Percentiles rank a stretch among this genome's conserved stretches.
phyloP scores from a whole-genome alignment of 2,888 invertebrate genomes.

The Ophion slaviceki region DNA sequence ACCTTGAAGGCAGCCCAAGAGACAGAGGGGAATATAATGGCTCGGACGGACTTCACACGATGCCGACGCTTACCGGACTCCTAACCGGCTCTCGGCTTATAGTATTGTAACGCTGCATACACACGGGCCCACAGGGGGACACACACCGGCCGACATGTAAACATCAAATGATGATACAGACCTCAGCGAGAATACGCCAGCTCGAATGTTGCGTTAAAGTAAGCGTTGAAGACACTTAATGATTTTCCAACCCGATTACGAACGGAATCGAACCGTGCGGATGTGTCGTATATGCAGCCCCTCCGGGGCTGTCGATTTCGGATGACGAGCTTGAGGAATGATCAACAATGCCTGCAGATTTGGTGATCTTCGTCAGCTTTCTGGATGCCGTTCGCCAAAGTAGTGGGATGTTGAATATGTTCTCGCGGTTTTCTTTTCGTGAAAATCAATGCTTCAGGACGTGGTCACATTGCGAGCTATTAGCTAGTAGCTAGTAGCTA shows the following conservation, averaged over 20 bases:
- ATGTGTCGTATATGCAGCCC: too few relatives aligned
- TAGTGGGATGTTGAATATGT: too few relatives aligned
- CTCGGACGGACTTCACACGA: slow-evolving; percentile 83
- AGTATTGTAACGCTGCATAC: slow-evolving; percentile 3
- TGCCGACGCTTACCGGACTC: slow-evolving; percentile 77
- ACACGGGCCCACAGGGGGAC: not conserved
- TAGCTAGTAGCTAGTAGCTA: too few relatives aligned
- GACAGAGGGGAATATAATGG: slow-evolving; percentile 81
- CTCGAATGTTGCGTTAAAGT: not conserved
- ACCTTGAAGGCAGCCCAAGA: slow-evolving; percentile 77
- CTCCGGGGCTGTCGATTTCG: too few relatives aligned
- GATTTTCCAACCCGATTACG: slow-evolving; percentile 32
- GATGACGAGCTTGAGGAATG: too few relatives aligned
- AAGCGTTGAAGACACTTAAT: slow-evolving; percentile 30
- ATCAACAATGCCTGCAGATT: too few relatives aligned
- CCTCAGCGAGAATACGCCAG: slow-evolving; percentile 75
- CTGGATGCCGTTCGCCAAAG: too few relatives aligned
- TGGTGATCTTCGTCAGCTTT: too few relatives aligned
- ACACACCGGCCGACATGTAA: not conserved
- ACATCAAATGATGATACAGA: slow-evolving; percentile 78
- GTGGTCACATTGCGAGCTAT: too few relatives aligned
- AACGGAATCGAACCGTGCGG: not conserved
- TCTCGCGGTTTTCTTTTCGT: too few relatives aligned
- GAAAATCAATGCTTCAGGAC: too few relatives aligned
- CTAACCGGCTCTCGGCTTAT: slow-evolving; percentile 68